Base-by-base conservation (phyloP, 2,797 vertebrate species). In the Knipowitschia caucasica region DNA sequence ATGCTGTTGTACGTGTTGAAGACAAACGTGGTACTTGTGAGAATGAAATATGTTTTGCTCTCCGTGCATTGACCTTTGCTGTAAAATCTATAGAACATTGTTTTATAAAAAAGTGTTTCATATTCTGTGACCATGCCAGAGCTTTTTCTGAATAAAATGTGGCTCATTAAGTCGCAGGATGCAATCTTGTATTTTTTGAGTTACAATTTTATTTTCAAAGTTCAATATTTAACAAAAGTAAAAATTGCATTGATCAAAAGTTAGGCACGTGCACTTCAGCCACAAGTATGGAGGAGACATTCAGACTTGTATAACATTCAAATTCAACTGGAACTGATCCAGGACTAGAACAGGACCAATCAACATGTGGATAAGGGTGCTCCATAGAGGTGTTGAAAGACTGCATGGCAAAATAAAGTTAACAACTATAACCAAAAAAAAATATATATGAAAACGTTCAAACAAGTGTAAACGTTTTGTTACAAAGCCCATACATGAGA, bases 71-170 rank as follows among this genome's bases (percentile, higher is more conserved):
- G 45, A 57, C 36, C 56, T 69, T 44, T 62, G 38, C 40, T 51
- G 44, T 55, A 53, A 63, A 64, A 62, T 15, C 63, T 67, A 38
- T 7, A 76, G 53, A 59, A 43, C 34, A 52, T 45, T 45, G 61
- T 80, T 75, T 71, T 62, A 62, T 73, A 62, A 14, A 4, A 30
- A 46, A 31, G 47, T 80, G 63, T 62, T 52, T 62, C 26, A 70
- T 85, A 76, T 77, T 76, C 77, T 78, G 82, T 78, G 69, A 75
- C 77, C 56, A 72, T 80, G 75, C 80, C 45, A 57, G 50, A 77
- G 62, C 29, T 52, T 78, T 81, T 49, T 79, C 66, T 70, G 17
- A 84, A 86, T 83, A 85, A 84, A 85, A 78, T 60, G 65, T 85
- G 71, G 34, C 72, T 39, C 79, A 71, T 7, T 25, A 24, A 24